A percentile compares a stretch with the other conserved stretches of the same genome.
Evolutionary conservation across 2,888 invertebrate genomes (phyloP).

Genomic region (Acanthopleura granulata): DNA sequence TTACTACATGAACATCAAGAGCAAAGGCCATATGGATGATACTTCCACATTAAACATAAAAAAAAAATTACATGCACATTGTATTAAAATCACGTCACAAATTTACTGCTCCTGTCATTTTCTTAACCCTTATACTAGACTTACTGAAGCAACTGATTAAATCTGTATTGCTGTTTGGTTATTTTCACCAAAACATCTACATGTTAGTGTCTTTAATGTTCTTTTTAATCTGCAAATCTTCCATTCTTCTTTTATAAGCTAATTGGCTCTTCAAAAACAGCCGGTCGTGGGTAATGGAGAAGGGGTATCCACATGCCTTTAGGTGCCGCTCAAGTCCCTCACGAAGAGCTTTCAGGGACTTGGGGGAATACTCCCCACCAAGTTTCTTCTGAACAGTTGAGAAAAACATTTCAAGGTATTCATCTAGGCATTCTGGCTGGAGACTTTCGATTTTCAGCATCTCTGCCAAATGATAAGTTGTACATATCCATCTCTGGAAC

Average conservation of each 20-base stretch:
- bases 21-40: no score
- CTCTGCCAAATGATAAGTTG: not conserved
- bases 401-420: not conserved
- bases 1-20: no score
- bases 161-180: no score
- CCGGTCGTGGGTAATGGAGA: not conserved
- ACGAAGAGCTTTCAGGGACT: not conserved
- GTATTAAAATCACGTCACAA: no score
- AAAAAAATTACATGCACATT: no score
- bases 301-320: not conserved
- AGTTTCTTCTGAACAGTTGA: not conserved
- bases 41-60: no score
- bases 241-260: constrained; percentile 6
- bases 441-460: not conserved
- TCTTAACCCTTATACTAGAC: no score
- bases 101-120: no score
- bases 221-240: constrained; percentile 2
- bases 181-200: no score
- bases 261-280: not conserved
- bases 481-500: constrained; percentile 2
- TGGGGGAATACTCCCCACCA: constrained; percentile 9
- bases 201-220: not conserved
- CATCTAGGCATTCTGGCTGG: not conserved
- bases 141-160: no score
- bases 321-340: constrained; percentile 5